Evolutionary conservation across 2,113 vertebrate genomes (phyloP).

Genomic region (Castor canadensis): DNA sequence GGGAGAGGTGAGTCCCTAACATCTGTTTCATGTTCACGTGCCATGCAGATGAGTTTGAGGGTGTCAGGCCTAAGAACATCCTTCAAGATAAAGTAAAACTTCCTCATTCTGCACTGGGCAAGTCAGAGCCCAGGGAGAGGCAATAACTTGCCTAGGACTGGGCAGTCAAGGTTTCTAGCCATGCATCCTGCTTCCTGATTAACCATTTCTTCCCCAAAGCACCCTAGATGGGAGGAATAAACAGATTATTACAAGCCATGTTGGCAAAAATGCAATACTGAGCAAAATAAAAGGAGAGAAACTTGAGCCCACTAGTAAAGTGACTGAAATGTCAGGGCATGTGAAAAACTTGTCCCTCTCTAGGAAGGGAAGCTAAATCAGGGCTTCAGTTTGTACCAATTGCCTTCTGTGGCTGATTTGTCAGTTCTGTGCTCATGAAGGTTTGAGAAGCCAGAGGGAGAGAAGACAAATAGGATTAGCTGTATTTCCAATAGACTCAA

Average conservation of each 20-base stretch:
- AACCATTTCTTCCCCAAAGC: background rate
- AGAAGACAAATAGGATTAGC: background rate
- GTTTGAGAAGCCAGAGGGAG: background rate
- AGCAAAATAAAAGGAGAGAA: background rate
- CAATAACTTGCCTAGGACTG: background rate
- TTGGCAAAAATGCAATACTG: background rate
- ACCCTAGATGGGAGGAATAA: background rate
- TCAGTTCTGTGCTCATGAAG: background rate
- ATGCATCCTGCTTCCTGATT: background rate
- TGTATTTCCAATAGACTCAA: too few relatives aligned
- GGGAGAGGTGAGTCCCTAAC: too few relatives aligned
- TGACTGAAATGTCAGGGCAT: background rate
- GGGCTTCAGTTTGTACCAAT: accelerated
- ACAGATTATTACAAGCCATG: background rate
- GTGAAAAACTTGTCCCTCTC: background rate
- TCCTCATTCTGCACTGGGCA: background rate
- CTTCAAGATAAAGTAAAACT: background rate
- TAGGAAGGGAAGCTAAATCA: background rate
- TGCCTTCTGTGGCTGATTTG: background rate
- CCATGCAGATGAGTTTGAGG: background rate
- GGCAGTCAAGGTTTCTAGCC: background rate
- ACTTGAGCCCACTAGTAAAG: background rate
- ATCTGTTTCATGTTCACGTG: background rate
- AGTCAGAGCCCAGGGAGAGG: background rate
- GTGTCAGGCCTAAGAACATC: background rate